phyloP scores from a whole-genome alignment of 1,140 invertebrate genomes.

The Drosophila cardini region DNA sequence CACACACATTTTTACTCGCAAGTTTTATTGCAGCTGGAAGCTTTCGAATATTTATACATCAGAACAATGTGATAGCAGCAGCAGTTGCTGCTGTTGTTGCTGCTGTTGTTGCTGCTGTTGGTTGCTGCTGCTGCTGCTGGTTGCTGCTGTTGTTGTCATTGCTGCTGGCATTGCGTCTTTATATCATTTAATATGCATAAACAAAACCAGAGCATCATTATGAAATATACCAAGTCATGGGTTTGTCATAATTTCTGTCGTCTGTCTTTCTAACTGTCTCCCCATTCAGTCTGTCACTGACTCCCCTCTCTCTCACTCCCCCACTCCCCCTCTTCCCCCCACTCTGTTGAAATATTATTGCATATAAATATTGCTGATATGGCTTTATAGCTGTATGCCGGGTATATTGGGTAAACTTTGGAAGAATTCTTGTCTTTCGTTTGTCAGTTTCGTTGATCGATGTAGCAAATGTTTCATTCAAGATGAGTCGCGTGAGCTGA shows the following conservation, averaged over 20 bases:
- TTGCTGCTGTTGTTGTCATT: constrained; percentile 13
- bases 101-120: neutral
- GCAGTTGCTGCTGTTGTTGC: constrained; percentile 17
- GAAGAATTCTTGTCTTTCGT: too few relatives aligned
- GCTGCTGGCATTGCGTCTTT: constrained; percentile 45
- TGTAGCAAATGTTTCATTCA: constrained; percentile 63
- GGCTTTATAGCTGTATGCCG: neutral
- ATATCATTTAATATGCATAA: constrained; percentile 60
- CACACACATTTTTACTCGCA: constrained; percentile 66
- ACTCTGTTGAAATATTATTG: constrained; percentile 40
- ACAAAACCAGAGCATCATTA: constrained; percentile 52
- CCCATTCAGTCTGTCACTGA: neutral
- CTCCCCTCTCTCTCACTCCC: neutral
- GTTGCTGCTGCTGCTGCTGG: constrained; percentile 2
- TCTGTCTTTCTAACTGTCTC: constrained; percentile 33
- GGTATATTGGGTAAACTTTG: neutral
- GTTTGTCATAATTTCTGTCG: constrained; percentile 53
- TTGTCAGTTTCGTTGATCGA: constrained; percentile 55
- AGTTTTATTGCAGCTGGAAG: constrained; percentile 31
- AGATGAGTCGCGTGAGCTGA: constrained; percentile 1
- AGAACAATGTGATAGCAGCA: constrained; percentile 47
- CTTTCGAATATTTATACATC: constrained; percentile 22
- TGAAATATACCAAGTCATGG: constrained; percentile 53
- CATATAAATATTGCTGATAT: constrained; percentile 47
- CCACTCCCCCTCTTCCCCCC: neutral